A percentile compares a stretch with the other conserved stretches of the same genome.
These are phyloP conservation scores for Diabrotica virgifera DNA, from an alignment of 1,140 invertebrate species.

Conservation along the genomic window DNA sequence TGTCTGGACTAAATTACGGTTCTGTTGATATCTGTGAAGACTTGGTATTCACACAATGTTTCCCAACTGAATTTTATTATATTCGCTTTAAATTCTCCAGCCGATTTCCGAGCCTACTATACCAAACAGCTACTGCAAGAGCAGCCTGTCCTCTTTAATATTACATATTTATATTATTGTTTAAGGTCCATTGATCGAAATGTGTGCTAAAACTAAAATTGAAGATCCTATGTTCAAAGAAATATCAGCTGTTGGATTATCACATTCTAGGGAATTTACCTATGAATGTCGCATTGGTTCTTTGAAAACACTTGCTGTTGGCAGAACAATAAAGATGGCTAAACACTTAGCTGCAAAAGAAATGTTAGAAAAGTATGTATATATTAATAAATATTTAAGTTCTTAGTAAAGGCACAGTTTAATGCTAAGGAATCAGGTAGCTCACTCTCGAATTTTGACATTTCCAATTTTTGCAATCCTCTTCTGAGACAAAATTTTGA, in stretches of 20 bases:
- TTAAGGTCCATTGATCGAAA: constrained; percentile 43
- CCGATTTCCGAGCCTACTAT: too few relatives aligned
- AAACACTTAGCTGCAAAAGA: constrained; percentile 55
- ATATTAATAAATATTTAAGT: background rate
- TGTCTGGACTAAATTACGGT: too few relatives aligned
- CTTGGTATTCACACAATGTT: too few relatives aligned
- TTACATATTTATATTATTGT: background rate
- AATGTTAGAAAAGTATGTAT: constrained; percentile 50
- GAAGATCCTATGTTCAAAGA: constrained; percentile 62
- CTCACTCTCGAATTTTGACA: too few relatives aligned
- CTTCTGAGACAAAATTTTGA: too few relatives aligned
- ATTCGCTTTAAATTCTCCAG: too few relatives aligned
- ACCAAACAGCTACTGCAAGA: constrained; percentile 14
- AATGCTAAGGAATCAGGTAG: too few relatives aligned
- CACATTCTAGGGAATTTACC: constrained; percentile 67
- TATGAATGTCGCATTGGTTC: constrained; percentile 63
- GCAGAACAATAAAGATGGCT: constrained; percentile 57
- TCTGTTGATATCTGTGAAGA: too few relatives aligned
- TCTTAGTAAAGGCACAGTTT: too few relatives aligned
- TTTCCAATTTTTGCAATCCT: too few relatives aligned
- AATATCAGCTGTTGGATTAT: constrained; percentile 65
- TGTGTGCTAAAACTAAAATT: constrained; percentile 64
- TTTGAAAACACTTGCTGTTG: constrained; percentile 54
- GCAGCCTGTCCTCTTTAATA: background rate
- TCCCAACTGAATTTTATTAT: too few relatives aligned